Conservation (phyloP, 1,140 invertebrate genomes). For the Cydia pomonella region DNA sequence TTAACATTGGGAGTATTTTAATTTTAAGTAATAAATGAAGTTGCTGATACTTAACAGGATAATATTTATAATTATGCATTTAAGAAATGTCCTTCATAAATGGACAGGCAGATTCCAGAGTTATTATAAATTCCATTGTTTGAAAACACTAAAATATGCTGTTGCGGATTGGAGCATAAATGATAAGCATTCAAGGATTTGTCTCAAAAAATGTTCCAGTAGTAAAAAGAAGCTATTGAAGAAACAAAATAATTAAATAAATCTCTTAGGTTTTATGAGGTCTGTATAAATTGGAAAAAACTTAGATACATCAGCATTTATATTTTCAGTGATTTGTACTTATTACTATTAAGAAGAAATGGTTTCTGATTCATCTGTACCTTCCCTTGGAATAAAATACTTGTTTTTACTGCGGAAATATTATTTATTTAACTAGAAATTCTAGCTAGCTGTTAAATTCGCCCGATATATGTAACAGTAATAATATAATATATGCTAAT, state of each 20-base stretch:
- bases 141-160: too few species aligned
- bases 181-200: neutral
- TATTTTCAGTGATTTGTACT: neutral
- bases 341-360: neutral
- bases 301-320: neutral
- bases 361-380: constrained; percentile 5
- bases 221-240: neutral
- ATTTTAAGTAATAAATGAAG: neutral
- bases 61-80: neutral
- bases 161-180: neutral
- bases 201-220: neutral
- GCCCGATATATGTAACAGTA: too few species aligned
- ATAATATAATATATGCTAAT: too few species aligned
- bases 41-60: neutral
- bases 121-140: too few species aligned
- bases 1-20: neutral
- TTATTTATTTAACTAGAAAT: neutral
- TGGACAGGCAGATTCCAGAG: too few species aligned
- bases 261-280: too few species aligned
- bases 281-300: too few species aligned
- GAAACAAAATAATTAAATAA: too few species aligned
- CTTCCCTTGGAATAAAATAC: constrained; percentile 17
- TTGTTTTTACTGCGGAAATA: neutral
- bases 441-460: too few species aligned
- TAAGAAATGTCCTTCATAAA: neutral